Percentiles rank a stretch among this genome's conserved stretches.
Conservation (phyloP, 2,797 vertebrate genomes). For the Uromys caudimaculatus region DNA sequence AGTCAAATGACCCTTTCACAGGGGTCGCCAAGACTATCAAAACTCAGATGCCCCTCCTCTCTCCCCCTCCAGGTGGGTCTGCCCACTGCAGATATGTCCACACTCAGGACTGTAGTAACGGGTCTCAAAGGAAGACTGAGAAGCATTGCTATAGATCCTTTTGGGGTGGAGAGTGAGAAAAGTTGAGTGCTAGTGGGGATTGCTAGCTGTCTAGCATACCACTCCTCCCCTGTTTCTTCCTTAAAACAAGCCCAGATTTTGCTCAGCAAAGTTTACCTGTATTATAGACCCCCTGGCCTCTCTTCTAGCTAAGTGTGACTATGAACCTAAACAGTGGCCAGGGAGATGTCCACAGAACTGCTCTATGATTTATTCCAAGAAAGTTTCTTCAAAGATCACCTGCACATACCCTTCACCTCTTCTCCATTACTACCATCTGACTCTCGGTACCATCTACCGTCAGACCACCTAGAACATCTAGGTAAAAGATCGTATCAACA, state of each 20-base stretch:
- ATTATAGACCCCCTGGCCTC: background rate
- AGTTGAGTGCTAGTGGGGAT: background rate
- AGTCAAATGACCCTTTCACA: background rate
- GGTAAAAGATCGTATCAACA: background rate
- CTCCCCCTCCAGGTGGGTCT: background rate
- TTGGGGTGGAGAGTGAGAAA: background rate
- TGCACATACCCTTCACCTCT: background rate
- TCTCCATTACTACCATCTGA: background rate
- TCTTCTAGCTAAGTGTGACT: background rate
- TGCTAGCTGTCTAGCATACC: background rate
- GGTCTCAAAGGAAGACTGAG: background rate
- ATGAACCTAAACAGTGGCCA: background rate
- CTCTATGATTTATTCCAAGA: background rate
- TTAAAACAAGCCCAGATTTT: constrained; percentile 34
- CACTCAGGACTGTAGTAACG: background rate
- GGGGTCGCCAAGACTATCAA: background rate
- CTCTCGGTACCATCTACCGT: background rate
- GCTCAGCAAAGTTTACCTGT: background rate
- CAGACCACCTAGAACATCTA: background rate
- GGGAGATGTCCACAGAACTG: background rate
- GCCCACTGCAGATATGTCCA: background rate
- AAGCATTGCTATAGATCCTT: background rate
- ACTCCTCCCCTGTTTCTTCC: background rate
- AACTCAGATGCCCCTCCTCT: background rate
- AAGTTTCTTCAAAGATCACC: background rate